Conservation (phyloP, 64 coral and sea anemone species). For the Trachythela sp. region DNA sequence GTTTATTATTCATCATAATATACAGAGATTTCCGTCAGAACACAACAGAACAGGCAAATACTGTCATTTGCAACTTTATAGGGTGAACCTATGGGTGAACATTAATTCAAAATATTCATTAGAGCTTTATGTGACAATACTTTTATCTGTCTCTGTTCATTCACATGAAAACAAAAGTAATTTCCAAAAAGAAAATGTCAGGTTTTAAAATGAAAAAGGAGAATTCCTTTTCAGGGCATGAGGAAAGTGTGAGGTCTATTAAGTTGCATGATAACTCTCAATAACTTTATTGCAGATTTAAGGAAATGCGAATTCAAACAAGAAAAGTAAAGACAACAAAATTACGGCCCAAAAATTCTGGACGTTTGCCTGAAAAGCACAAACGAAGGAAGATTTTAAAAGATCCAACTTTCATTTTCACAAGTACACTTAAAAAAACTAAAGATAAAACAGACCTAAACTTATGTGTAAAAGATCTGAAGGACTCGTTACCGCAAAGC, state of each 20-base stretch:
- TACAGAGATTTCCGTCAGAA: too few relatives aligned
- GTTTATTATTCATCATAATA: not conserved
- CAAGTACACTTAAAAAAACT: not conserved
- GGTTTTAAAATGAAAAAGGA: too few relatives aligned
- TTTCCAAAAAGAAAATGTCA: too few relatives aligned
- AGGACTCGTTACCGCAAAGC: not conserved
- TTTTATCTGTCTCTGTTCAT: too few relatives aligned
- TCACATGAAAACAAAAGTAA: too few relatives aligned
- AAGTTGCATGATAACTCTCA: not conserved
- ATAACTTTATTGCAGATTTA: not conserved
- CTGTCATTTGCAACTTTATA: too few relatives aligned
- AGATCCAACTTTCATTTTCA: slow-evolving; percentile 15
- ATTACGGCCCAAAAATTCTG: not conserved
- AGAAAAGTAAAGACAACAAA: not conserved
- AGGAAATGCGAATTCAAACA: not conserved
- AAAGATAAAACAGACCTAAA: not conserved
- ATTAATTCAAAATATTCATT: too few relatives aligned
- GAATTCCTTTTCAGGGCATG: too few relatives aligned
- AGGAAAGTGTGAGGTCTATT: not conserved
- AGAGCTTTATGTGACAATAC: too few relatives aligned
- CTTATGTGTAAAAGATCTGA: not conserved
- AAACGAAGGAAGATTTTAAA: not conserved
- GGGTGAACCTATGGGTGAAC: too few relatives aligned
- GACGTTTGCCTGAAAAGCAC: not conserved
- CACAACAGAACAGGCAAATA: too few relatives aligned